phyloP scores from a whole-genome alignment of 2,797 vertebrate species.

The Margarornis squamiger region DNA sequence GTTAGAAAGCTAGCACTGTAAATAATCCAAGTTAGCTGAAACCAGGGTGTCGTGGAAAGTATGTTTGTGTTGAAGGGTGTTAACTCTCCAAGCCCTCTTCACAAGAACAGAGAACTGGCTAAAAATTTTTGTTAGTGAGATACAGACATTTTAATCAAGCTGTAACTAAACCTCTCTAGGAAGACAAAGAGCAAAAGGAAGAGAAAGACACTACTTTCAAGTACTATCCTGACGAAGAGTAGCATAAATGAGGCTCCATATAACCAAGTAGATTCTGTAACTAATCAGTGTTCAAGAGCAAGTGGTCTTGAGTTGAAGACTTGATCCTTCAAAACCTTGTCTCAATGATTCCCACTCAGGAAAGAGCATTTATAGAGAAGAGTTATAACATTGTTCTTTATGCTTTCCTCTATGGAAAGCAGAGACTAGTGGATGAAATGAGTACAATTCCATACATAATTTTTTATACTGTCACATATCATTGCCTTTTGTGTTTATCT shows the following conservation, averaged over 20 bases:
- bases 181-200: neutral
- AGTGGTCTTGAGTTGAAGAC: neutral
- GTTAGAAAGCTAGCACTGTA: constrained; percentile 1
- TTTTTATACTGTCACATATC: neutral
- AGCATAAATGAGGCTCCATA: neutral
- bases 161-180: neutral
- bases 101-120: neutral
- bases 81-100: neutral
- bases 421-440: neutral
- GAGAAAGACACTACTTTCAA: neutral
- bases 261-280: neutral
- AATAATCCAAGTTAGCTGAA: constrained; percentile 50
- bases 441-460: neutral
- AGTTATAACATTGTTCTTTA: neutral
- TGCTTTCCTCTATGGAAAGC: neutral
- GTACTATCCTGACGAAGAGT: neutral
- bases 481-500: neutral
- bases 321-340: neutral
- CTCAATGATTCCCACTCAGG: neutral
- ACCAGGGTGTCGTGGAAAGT: neutral
- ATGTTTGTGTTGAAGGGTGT: neutral
- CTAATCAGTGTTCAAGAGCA: neutral
- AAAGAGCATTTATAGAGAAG: neutral
- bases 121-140: neutral
- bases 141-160: neutral